Conservation (phyloP, 37 sponge, comb jelly and placozoan genomes). For the Crambe crambe region DNA sequence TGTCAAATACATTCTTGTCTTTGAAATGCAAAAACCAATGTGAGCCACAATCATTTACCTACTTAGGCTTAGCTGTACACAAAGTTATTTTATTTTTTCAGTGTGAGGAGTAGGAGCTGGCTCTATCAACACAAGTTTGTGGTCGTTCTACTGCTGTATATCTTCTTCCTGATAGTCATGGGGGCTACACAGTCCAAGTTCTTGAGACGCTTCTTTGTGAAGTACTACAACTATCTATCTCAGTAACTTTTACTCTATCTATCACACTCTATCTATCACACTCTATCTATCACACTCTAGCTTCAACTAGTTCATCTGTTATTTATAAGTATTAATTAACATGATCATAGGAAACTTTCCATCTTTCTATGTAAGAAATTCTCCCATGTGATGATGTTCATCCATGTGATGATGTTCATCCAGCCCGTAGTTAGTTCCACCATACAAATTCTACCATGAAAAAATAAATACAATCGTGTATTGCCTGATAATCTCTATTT, state of each 20-base stretch:
- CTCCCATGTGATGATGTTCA: no score
- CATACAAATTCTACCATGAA: no score
- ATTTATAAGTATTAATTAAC: not conserved
- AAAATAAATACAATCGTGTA: no score
- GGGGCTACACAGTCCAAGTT: constrained; percentile 19
- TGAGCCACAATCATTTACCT: not conserved
- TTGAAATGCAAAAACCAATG: constrained; percentile 22
- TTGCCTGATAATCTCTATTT: no score
- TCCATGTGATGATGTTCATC: no score
- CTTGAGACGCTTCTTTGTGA: constrained; percentile 13
- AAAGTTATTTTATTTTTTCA: not conserved
- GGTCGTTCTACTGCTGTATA: constrained; percentile 14
- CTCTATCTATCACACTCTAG: not conserved
- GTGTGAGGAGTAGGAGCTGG: constrained; percentile 9
- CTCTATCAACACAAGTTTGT: constrained; percentile 28
- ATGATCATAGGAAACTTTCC: not conserved
- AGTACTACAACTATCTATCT: not conserved
- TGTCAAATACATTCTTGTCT: constrained; percentile 71
- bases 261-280: not conserved
- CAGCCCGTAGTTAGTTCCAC: no score
- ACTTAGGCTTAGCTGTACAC: not conserved
- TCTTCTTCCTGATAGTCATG: constrained; percentile 14
- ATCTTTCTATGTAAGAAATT: not conserved
- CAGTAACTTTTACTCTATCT: not conserved
- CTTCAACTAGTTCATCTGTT: not conserved